Percentiles rank a stretch among this genome's conserved stretches.
Conservation (phyloP, 2,888 invertebrate genomes). For the Aporophyla nigra region DNA sequence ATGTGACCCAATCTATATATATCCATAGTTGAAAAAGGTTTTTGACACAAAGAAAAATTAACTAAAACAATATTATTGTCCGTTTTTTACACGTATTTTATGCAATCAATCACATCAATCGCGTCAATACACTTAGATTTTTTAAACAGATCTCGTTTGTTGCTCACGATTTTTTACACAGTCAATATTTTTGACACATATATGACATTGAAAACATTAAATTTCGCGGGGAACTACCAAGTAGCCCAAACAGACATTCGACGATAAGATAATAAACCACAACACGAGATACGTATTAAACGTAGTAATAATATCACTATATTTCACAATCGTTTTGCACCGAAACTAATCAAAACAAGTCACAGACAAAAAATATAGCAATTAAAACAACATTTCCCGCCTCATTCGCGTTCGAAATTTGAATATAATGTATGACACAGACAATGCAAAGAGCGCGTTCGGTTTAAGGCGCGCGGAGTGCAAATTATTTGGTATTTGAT, state of each 20-base stretch:
- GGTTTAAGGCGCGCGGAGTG: slow-evolving; percentile 66
- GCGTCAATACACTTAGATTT: too few relatives aligned
- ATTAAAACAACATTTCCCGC: slow-evolving; percentile 60
- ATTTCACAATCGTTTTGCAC: background rate
- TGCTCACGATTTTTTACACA: background rate
- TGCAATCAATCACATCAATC: too few relatives aligned
- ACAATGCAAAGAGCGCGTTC: slow-evolving; percentile 43
- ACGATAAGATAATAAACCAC: slow-evolving; percentile 60
- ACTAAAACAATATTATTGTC: background rate
- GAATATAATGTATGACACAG: slow-evolving; percentile 51
- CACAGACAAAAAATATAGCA: background rate
- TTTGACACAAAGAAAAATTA: background rate
- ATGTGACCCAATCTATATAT: slow-evolving; percentile 10
- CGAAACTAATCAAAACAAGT: background rate
- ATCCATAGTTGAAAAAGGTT: slow-evolving; percentile 13
- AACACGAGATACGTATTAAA: background rate
- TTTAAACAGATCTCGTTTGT: too few relatives aligned
- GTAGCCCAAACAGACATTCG: background rate
- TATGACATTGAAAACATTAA: background rate
- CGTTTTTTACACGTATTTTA: background rate
- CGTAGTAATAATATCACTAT: background rate
- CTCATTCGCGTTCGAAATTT: slow-evolving; percentile 55
- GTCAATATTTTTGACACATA: too few relatives aligned
- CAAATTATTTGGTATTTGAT: slow-evolving; percentile 56
- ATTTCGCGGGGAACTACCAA: slow-evolving; percentile 30